phyloP scores from a whole-genome alignment of 1,140 invertebrate species.

The Drosophila lacertosa region DNA sequence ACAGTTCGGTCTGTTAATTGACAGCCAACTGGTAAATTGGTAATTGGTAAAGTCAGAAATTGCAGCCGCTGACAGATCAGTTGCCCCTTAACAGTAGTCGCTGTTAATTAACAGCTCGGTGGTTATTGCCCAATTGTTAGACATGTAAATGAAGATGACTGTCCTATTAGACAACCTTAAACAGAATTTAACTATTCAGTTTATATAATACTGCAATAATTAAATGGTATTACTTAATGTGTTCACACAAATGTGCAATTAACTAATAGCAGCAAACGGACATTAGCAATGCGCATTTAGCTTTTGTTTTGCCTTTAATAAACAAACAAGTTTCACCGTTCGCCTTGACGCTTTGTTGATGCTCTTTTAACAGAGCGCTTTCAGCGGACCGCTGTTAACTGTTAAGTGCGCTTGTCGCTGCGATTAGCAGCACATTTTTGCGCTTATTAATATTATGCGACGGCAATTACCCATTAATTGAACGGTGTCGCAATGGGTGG shows the following conservation, averaged over 20 bases:
- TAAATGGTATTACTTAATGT: conserved; percentile 1
- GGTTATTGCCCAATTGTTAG: background rate
- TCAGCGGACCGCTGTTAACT: background rate
- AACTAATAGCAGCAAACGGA: background rate
- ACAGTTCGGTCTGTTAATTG: too few relatives aligned
- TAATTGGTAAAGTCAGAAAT: too few relatives aligned
- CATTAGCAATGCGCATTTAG: background rate
- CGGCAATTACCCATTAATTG: conserved; percentile 45
- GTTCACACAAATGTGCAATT: background rate
- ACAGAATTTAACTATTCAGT: background rate
- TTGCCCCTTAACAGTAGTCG: background rate
- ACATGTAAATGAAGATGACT: background rate
- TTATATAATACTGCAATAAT: background rate
- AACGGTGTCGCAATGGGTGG: conserved; percentile 26
- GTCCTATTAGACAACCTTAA: background rate
- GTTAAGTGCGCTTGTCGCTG: background rate
- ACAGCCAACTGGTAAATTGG: too few relatives aligned
- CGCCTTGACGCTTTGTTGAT: background rate
- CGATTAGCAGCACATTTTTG: conserved; percentile 14
- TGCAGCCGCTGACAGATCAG: too few relatives aligned
- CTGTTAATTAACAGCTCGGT: conserved; percentile 5
- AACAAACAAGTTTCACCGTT: conserved; percentile 22
- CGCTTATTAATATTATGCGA: conserved; percentile 4
- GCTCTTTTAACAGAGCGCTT: conserved; percentile 4
- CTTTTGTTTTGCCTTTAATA: conserved; percentile 9